A percentile compares a stretch with the other conserved stretches of the same genome.
These are phyloP conservation scores for Hirundichthys speculiger DNA, from an alignment of 2,113 vertebrate species.

Conservation along the genomic window DNA sequence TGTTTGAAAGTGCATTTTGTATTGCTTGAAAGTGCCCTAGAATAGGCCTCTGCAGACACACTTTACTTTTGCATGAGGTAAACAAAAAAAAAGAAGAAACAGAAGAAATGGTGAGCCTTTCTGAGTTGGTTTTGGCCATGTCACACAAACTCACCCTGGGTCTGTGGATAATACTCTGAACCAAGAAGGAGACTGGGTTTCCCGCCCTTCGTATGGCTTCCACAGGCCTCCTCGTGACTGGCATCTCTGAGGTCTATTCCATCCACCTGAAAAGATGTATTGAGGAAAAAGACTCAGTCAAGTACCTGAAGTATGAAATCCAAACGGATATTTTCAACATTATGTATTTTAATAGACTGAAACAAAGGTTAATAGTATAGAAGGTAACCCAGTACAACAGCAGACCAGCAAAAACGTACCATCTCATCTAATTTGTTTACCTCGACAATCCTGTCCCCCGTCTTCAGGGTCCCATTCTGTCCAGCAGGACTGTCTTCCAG, in stretches of 20 bases:
- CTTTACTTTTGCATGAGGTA: no score
- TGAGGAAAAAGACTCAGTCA: background rate
- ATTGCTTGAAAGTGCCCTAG: constrained; percentile 48
- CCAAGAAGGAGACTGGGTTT: constrained; percentile 94
- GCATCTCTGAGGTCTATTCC: constrained; percentile 95
- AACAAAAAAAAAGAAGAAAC: constrained; percentile 32
- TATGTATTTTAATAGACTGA: no score
- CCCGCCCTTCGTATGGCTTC: constrained; percentile 97
- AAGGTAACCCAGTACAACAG: no score
- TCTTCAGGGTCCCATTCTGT: constrained; percentile 92
- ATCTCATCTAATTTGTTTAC: constrained; percentile 66
- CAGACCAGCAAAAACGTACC: no score
- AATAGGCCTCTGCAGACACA: constrained; percentile 3
- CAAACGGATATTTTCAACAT: no score
- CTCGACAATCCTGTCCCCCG: constrained; percentile 95
- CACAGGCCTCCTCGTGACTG: constrained; percentile 97
- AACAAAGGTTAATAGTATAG: no score
- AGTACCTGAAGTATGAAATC: background rate
- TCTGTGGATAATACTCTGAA: constrained; percentile 94
- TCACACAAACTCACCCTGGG: constrained; percentile 85
- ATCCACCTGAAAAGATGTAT: constrained; percentile 88
- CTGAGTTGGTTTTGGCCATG: background rate
- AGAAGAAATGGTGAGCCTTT: no score
- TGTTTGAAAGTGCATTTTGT: background rate
- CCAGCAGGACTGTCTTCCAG: constrained; percentile 96